phyloP scores from a whole-genome alignment of 2,888 invertebrate genomes.

The Mesoligia furuncula region DNA sequence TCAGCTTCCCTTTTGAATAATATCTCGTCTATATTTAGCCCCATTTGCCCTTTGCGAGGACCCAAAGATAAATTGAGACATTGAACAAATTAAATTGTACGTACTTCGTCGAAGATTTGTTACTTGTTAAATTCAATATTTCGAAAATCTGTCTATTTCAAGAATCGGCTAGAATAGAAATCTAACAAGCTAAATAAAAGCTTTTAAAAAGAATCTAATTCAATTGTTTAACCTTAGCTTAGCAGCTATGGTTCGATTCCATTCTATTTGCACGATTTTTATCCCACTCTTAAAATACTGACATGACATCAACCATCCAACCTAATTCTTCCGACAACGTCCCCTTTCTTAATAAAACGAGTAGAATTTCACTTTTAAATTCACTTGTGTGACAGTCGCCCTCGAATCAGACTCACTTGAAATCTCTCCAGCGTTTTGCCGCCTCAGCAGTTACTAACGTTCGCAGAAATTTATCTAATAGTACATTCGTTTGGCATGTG shows the following conservation, averaged over 20 bases:
- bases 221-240: not conserved
- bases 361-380: constrained; percentile 59
- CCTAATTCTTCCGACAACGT: not conserved
- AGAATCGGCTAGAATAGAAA: not conserved
- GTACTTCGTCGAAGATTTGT: not conserved
- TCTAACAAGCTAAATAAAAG: too few relatives aligned
- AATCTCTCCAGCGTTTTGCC: constrained; percentile 38
- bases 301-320: not conserved
- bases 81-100: not conserved
- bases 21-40: not conserved
- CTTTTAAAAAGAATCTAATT: not conserved
- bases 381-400: constrained; percentile 42
- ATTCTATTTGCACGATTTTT: not conserved
- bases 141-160: not conserved
- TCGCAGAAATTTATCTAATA: constrained; percentile 46
- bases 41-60: not conserved
- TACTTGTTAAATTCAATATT: not conserved
- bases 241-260: not conserved
- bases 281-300: not conserved
- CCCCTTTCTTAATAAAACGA: constrained; percentile 33
- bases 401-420: constrained; percentile 47
- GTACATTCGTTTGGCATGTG: constrained; percentile 25
- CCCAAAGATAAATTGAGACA: not conserved
- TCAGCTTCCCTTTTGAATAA: not conserved
- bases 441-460: constrained; percentile 32